Evolutionary conservation across 37 sponge, comb jelly and placozoan species (phyloP).

Genomic region (Dysidea cf. avara): DNA sequence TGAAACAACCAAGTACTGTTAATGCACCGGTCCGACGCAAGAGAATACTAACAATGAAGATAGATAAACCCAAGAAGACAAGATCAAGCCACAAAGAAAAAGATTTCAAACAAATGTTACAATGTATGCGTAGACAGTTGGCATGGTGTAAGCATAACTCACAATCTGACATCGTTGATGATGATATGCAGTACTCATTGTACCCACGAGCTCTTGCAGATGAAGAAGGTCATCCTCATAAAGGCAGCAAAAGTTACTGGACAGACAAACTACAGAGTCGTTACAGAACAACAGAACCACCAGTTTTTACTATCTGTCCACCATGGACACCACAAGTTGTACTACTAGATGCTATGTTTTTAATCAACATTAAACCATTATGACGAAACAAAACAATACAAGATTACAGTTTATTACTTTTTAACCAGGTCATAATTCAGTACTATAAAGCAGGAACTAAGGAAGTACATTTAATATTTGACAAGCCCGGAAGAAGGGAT

Average conservation of each 20-base stretch:
- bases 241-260: slow-evolving; percentile 1
- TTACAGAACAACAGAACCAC: not conserved
- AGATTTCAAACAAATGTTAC: slow-evolving; percentile 1
- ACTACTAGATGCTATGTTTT: too few relatives aligned
- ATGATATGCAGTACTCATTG: slow-evolving; percentile 30
- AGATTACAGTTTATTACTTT: slow-evolving; percentile 9
- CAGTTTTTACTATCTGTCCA: not conserved
- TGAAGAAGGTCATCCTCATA: slow-evolving; percentile 18
- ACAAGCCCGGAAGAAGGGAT: not conserved
- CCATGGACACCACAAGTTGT: slow-evolving; percentile 17
- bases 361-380: slow-evolving; percentile 7
- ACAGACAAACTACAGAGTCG: slow-evolving; percentile 14
- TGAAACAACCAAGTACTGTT: not conserved
- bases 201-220: slow-evolving; percentile 12
- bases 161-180: not conserved
- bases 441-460: not conserved
- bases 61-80: not conserved
- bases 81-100: slow-evolving; percentile 4
- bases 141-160: slow-evolving; percentile 33
- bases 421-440: not conserved
- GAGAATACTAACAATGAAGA: slow-evolving; percentile 21
- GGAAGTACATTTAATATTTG: slow-evolving; percentile 20
- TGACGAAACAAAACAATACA: not conserved
- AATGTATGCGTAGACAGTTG: slow-evolving; percentile 14
- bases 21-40: slow-evolving; percentile 12